Evolutionary conservation across 2,888 invertebrate genomes (phyloP).

Genomic region (Drosophila bunnanda): DNA sequence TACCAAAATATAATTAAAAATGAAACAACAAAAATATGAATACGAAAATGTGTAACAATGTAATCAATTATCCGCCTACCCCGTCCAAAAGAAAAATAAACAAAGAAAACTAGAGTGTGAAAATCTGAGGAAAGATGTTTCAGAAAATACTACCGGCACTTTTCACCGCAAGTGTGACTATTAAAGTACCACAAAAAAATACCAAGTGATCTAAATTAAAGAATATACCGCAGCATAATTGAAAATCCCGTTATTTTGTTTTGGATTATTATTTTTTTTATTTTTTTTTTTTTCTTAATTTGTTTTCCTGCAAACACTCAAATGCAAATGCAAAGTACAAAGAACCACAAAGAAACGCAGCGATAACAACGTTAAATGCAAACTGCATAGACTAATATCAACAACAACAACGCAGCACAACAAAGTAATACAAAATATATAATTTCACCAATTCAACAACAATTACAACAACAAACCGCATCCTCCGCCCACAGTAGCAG

Average conservation of each 20-base stretch:
- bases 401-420: slow-evolving; percentile 29
- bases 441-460: slow-evolving; percentile 44
- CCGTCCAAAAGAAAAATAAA: slow-evolving; percentile 7
- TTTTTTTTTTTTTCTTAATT: neutral
- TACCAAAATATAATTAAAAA: slow-evolving; percentile 21
- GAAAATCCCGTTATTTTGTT: slow-evolving; percentile 1
- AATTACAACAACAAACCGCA: slow-evolving; percentile 1
- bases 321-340: slow-evolving; percentile 36
- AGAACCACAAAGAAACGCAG: slow-evolving; percentile 33
- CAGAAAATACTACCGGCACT: slow-evolving; percentile 12
- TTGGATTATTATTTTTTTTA: neutral
- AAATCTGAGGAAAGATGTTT: slow-evolving; percentile 7
- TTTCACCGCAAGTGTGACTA: neutral
- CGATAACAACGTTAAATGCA: slow-evolving; percentile 33
- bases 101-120: neutral
- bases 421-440: slow-evolving; percentile 40
- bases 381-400: slow-evolving; percentile 29
- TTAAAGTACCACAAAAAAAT: neutral
- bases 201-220: slow-evolving; percentile 16
- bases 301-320: slow-evolving; percentile 17
- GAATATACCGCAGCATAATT: neutral
- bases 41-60: slow-evolving; percentile 14
- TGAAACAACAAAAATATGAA: slow-evolving; percentile 12
- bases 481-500: slow-evolving; percentile 8
- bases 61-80: neutral